Percentiles rank a stretch among this genome's conserved stretches.
Conservation (phyloP, 2,888 invertebrate genomes). For the Gastrophysa polygoni region DNA sequence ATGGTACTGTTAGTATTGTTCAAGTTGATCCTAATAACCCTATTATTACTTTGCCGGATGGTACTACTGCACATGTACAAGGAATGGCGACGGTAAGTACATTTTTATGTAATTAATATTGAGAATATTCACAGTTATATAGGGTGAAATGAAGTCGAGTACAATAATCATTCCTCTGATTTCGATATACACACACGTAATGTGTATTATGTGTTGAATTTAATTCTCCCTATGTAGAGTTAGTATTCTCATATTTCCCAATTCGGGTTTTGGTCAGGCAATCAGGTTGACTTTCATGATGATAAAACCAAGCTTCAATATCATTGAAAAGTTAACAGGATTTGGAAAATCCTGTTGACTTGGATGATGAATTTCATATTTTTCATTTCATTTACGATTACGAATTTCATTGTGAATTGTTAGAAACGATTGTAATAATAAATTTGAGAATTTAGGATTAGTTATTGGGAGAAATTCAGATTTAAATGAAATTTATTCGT, state of each 20-base stretch:
- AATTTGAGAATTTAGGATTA: too few relatives aligned
- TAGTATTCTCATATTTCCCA: not conserved
- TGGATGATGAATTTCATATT: too few relatives aligned
- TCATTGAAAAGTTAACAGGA: too few relatives aligned
- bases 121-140: not conserved
- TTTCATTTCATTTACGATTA: too few relatives aligned
- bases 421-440: too few relatives aligned
- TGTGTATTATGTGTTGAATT: too few relatives aligned
- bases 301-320: not conserved
- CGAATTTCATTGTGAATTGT: too few relatives aligned
- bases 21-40: constrained; percentile 94
- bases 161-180: too few relatives aligned
- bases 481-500: too few relatives aligned
- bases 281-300: not conserved
- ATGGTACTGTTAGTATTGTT: constrained; percentile 94
- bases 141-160: not conserved
- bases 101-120: not conserved
- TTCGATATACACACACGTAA: too few relatives aligned
- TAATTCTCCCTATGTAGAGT: not conserved
- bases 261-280: not conserved
- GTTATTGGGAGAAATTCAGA: too few relatives aligned
- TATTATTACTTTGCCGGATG: constrained; percentile 93
- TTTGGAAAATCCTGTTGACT: too few relatives aligned
- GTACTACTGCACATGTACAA: constrained; percentile 93
- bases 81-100: constrained; percentile 61